A percentile compares a stretch with the other conserved stretches of the same genome.
Conservation (phyloP, 2,888 invertebrate species). For the Sarcophaga carnaria region DNA sequence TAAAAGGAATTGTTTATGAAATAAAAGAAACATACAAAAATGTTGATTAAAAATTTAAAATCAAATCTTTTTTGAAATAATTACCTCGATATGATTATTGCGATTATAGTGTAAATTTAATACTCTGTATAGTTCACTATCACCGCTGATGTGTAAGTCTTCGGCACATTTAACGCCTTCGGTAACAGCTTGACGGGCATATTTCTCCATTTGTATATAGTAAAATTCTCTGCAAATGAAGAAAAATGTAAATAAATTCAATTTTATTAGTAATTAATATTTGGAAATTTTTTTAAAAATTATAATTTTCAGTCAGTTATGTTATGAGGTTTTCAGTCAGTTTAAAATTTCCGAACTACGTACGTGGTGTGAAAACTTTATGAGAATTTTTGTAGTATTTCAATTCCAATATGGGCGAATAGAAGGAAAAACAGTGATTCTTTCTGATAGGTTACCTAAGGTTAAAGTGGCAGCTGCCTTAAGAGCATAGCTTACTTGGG, state of each 20-base stretch:
- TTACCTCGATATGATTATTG: conserved; percentile 86
- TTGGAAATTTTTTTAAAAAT: no score
- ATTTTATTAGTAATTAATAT: background rate
- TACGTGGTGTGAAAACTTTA: no score
- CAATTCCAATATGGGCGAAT: no score
- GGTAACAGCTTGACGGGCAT: conserved; percentile 98
- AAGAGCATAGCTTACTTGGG: no score
- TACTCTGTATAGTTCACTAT: conserved; percentile 98
- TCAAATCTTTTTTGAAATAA: conserved; percentile 26
- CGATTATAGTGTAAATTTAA: conserved; percentile 99
- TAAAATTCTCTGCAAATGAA: conserved; percentile 94
- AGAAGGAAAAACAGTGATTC: no score
- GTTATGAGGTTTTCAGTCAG: no score
- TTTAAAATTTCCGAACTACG: no score
- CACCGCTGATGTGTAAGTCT: conserved; percentile 95
- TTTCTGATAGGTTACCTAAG: no score
- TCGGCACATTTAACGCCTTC: conserved; percentile 97
- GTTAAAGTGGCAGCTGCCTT: no score
- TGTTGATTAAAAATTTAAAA: background rate
- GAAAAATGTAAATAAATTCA: conserved; percentile 10
- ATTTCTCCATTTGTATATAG: conserved; percentile 99
- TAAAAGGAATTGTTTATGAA: conserved; percentile 27
- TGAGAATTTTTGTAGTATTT: no score
- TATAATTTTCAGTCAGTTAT: no score
- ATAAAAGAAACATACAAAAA: conserved; percentile 29